A percentile compares a stretch with the other conserved stretches of the same genome.
These are phyloP conservation scores for Siniperca scherzeri DNA, from an alignment of 2,797 vertebrate species.

Conservation along the genomic window DNA sequence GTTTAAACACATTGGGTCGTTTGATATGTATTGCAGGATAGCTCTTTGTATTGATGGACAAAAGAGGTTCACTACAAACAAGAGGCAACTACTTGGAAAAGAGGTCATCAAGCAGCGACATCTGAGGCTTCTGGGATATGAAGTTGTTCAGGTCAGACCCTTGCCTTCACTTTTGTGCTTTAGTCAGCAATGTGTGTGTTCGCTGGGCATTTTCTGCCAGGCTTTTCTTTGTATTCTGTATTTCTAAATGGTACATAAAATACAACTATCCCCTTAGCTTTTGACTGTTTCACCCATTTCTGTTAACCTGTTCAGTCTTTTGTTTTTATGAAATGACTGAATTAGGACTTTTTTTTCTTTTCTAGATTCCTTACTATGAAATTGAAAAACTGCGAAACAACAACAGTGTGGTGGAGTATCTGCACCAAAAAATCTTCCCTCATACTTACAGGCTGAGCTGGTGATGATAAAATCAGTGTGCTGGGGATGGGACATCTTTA, in stretches of 20 bases:
- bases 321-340: not conserved
- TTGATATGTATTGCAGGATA: conserved; percentile 81
- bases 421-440: conserved; percentile 93
- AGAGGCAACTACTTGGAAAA: conserved; percentile 88
- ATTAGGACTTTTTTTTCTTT: not conserved
- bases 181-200: not conserved
- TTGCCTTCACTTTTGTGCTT: not conserved
- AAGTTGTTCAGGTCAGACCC: conserved; percentile 91
- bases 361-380: conserved; percentile 93
- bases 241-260: not conserved
- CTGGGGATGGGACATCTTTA: not conserved
- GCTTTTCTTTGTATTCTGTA: not conserved
- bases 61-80: conserved; percentile 88
- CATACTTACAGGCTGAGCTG: conserved; percentile 83
- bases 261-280: not conserved
- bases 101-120: conserved; percentile 94
- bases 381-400: conserved; percentile 82
- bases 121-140: conserved; percentile 91
- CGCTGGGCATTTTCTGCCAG: not conserved
- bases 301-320: not conserved
- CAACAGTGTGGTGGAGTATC: conserved; percentile 87
- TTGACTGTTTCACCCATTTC: not conserved
- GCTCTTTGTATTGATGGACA: conserved; percentile 93
- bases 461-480: conserved; percentile 65
- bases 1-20: not conserved